phyloP scores from a whole-genome alignment of 1,140 invertebrate genomes.

The Bombus ignitus region DNA sequence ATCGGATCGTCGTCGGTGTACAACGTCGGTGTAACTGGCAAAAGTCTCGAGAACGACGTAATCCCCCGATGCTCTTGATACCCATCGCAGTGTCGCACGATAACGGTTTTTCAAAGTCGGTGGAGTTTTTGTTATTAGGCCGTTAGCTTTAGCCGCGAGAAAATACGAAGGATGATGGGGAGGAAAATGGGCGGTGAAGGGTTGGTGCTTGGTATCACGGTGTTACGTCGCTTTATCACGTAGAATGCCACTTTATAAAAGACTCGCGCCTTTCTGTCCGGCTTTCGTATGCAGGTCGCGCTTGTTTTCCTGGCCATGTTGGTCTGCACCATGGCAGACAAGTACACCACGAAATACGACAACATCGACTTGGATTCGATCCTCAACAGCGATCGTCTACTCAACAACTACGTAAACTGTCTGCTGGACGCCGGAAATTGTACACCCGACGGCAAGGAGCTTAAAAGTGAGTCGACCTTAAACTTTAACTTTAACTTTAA shows the following conservation, averaged over 20 bases:
- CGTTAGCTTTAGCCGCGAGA: background rate
- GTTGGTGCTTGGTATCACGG: background rate
- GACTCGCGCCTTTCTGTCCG: constrained; percentile 49
- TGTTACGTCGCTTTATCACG: constrained; percentile 16
- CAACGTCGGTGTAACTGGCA: too few relatives aligned
- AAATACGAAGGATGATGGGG: background rate
- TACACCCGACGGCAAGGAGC: constrained; percentile 87
- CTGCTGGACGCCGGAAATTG: constrained; percentile 86
- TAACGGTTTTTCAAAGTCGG: background rate
- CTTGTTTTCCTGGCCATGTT: constrained; percentile 78
- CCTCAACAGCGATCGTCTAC: constrained; percentile 86
- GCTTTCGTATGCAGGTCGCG: constrained; percentile 70
- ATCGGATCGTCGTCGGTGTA: background rate
- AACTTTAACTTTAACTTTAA: background rate
- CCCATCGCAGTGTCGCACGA: background rate
- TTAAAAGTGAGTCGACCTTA: constrained; percentile 85
- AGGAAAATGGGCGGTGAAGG: background rate
- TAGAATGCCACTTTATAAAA: constrained; percentile 8
- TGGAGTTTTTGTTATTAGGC: constrained; percentile 4
- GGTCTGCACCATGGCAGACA: constrained; percentile 77
- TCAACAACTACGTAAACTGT: constrained; percentile 87
- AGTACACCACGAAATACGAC: constrained; percentile 90
- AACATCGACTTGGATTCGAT: constrained; percentile 88
- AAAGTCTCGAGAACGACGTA: background rate
- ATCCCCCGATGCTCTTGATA: background rate